Base-by-base conservation (phyloP, 2,797 vertebrate genomes). In the Ficedula albicollis region DNA sequence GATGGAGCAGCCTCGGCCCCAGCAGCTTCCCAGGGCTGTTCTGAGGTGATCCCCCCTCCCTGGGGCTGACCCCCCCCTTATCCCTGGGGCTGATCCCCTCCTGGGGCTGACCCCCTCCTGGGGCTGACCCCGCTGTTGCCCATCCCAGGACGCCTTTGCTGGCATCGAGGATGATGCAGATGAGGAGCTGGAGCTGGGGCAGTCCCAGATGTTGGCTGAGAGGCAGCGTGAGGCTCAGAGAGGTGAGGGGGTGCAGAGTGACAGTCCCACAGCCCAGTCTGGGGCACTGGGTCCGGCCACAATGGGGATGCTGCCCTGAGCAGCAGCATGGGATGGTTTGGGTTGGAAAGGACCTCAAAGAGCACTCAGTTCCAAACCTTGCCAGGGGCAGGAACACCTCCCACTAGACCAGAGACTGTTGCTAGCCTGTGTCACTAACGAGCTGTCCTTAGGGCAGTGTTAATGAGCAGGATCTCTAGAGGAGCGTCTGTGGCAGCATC, bases 131-230 rank as follows among this genome's bases (percentile, higher is more conserved):
- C 0, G 0, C 56, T 27, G 10, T n/a, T 54, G 19, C 23, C 46
- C 13, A 4, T 10, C 59, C 11, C 85, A 99, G 99, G 99, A 98
- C 0, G 98, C 99, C 77, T 99, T 99, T 44, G 98, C 98, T 1
- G 99, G 99, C 91, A 98, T 99, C 0, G 98, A 99, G 32, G 98
- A 98, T 3, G 96, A 98, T 4, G 97, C 95, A 0, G 99, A 99
- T 0, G 98, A 98, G 69, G 97, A 98, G 44, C 96, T 97, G 16
- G 99, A 99, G 96, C 98, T 99, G 68, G 93, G 67, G 38, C 99
- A 99, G 96, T 98, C 98, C 0, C 98, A 99, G 94, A 91, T 97
- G 78, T 96, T 99, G 70, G 98, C 98, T 39, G 84, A 96, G n/a
- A 93, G 20, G 8, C 96, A 97, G 90, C 89, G 32, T 4, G 76